Evolutionary conservation across 2,888 invertebrate genomes (phyloP).

Genomic region (Ernsta delagoae): DNA sequence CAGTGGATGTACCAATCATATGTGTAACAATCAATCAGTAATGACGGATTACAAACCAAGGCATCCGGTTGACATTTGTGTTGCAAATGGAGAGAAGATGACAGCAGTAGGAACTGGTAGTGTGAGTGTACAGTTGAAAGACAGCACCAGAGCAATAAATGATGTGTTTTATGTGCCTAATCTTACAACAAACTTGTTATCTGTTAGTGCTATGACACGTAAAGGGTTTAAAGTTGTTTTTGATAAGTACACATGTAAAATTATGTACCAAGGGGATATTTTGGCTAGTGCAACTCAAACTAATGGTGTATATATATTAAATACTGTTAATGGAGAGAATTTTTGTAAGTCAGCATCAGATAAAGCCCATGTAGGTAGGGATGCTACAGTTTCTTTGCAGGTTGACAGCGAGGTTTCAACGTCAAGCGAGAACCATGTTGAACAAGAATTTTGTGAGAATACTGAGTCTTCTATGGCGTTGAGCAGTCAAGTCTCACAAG

Average conservation of each 20-base stretch:
- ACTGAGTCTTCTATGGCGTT: not conserved
- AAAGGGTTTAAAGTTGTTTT: constrained; percentile 4
- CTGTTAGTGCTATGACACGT: not conserved
- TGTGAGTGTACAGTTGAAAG: not conserved
- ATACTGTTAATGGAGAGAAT: not conserved
- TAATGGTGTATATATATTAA: constrained; percentile 4
- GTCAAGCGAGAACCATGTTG: not conserved
- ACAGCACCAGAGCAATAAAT: not conserved
- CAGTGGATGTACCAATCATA: constrained; percentile 4
- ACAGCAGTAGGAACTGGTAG: not conserved
- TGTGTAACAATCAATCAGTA: not conserved
- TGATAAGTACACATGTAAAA: constrained; percentile 2
- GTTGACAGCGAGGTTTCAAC: constrained; percentile 1
- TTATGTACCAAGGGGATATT: constrained; percentile 2
- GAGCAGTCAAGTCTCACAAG: constrained; percentile 4
- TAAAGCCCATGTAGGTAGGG: constrained; percentile 4
- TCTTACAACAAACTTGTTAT: constrained; percentile 2
- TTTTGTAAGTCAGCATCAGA: not conserved
- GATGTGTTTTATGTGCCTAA: constrained; percentile 4
- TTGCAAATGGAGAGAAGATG: not conserved
- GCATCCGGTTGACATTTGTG: not conserved
- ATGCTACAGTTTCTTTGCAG: constrained; percentile 4
- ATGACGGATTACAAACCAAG: not conserved
- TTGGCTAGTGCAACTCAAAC: not conserved
- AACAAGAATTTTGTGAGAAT: no score